These are phyloP conservation scores for Rhinogobio ventralis DNA, from an alignment of 2,797 vertebrate species.

Conservation along the genomic window DNA sequence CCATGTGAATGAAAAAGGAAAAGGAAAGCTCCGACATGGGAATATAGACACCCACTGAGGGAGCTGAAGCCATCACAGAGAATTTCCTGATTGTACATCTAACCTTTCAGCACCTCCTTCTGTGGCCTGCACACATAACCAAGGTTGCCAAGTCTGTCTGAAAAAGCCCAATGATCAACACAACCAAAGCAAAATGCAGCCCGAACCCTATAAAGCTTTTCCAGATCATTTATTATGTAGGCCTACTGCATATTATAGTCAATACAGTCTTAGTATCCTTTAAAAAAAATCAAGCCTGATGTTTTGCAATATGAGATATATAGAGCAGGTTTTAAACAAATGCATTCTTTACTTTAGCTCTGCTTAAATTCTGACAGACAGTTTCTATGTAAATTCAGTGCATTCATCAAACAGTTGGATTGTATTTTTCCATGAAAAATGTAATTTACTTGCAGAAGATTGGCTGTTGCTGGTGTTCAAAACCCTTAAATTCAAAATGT, in stretches of 20 bases:
- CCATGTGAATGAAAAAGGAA: conserved; percentile 65
- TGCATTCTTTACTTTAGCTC: not conserved
- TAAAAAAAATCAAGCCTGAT: not conserved
- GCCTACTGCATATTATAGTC: not conserved
- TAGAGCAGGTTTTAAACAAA: not conserved
- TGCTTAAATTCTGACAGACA: not conserved
- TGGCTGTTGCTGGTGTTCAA: not conserved
- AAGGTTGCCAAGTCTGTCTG: not conserved
- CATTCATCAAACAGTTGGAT: not conserved
- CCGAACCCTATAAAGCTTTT: not conserved
- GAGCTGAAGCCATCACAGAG: conserved; percentile 65
- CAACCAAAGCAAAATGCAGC: not conserved
- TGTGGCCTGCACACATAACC: conserved; percentile 24
- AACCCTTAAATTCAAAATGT: not conserved
- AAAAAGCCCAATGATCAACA: not conserved
- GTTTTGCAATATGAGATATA: not conserved
- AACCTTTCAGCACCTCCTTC: conserved; percentile 73
- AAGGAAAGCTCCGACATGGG: conserved; percentile 64
- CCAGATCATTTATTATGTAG: not conserved
- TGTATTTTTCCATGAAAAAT: not conserved
- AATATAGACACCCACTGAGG: conserved; percentile 64
- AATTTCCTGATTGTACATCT: conserved; percentile 76
- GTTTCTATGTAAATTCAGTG: not conserved
- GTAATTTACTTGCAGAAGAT: not conserved
- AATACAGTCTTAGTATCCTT: not conserved